Conservation (phyloP, 2,888 invertebrate genomes). For the Mesoligia furuncula region DNA sequence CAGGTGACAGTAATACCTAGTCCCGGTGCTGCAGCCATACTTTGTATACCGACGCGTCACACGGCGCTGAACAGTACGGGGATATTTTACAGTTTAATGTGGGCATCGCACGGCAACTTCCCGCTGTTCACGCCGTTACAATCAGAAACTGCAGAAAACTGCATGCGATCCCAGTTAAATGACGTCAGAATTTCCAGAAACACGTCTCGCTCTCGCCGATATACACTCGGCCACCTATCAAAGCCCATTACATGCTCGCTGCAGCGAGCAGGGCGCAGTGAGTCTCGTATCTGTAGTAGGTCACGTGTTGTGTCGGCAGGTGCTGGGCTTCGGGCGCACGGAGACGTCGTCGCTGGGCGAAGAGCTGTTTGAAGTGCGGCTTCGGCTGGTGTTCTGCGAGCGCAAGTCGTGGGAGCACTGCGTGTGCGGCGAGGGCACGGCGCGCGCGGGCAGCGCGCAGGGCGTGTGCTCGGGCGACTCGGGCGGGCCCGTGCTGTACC, state of each 20-base stretch:
- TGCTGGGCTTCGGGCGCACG: slow-evolving; percentile 83
- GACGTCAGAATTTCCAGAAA: neutral
- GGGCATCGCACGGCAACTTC: too few relatives aligned
- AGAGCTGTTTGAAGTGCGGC: slow-evolving; percentile 76
- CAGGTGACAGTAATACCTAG: slow-evolving; percentile 65
- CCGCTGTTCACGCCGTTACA: neutral
- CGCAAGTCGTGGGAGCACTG: slow-evolving; percentile 77
- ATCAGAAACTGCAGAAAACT: neutral
- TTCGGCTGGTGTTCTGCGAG: slow-evolving; percentile 76
- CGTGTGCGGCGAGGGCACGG: slow-evolving; percentile 74
- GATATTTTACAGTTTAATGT: neutral
- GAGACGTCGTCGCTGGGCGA: slow-evolving; percentile 75
- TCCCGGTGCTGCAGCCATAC: neutral
- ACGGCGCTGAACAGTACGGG: neutral
- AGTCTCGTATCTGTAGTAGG: neutral
- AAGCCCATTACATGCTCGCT: too few relatives aligned
- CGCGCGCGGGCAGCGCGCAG: slow-evolving; percentile 61
- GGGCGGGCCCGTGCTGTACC: slow-evolving; percentile 77
- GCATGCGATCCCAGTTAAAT: neutral
- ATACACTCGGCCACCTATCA: neutral
- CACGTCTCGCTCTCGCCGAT: neutral
- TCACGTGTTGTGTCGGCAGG: slow-evolving; percentile 65
- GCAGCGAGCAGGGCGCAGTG: neutral
- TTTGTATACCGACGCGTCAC: neutral
- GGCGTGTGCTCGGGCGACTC: slow-evolving; percentile 87